These are phyloP conservation scores for Prionchulus punctatus DNA, from an alignment of 2,888 invertebrate genomes.

Conservation along the genomic window DNA sequence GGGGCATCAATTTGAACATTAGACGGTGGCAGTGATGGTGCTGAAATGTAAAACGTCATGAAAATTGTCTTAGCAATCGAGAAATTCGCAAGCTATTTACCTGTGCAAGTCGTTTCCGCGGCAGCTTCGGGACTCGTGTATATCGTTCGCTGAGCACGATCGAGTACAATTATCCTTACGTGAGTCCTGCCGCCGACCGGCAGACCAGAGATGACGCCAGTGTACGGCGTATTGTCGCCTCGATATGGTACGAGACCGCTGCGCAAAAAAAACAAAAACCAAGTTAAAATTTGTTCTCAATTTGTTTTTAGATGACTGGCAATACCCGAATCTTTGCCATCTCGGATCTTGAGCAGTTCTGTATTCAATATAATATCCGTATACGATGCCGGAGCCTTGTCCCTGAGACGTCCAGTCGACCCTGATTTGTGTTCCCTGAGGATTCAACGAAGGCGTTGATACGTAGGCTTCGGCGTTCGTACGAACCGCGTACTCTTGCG, in stretches of 20 bases:
- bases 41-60: slow-evolving; percentile 14
- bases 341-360: slow-evolving; percentile 17
- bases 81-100: slow-evolving; percentile 13
- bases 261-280: neutral
- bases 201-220: slow-evolving; percentile 22
- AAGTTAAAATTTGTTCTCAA: neutral
- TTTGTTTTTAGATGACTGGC: neutral
- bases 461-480: slow-evolving; percentile 20
- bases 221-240: slow-evolving; percentile 26
- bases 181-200: slow-evolving; percentile 21
- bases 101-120: slow-evolving; percentile 20
- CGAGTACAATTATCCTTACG: slow-evolving; percentile 24
- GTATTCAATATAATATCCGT: slow-evolving; percentile 28
- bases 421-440: slow-evolving; percentile 20
- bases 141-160: slow-evolving; percentile 29
- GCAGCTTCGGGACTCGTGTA: slow-evolving; percentile 24
- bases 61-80: neutral
- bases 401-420: slow-evolving; percentile 28
- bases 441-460: slow-evolving; percentile 23
- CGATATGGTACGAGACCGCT: slow-evolving; percentile 27
- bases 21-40: slow-evolving; percentile 25
- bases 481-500: neutral
- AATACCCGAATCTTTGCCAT: slow-evolving; percentile 27
- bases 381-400: slow-evolving; percentile 28
- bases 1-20: slow-evolving; percentile 24